Evolutionary conservation across 2,888 invertebrate species (phyloP).

Genomic region (Xestia xanthographa): DNA sequence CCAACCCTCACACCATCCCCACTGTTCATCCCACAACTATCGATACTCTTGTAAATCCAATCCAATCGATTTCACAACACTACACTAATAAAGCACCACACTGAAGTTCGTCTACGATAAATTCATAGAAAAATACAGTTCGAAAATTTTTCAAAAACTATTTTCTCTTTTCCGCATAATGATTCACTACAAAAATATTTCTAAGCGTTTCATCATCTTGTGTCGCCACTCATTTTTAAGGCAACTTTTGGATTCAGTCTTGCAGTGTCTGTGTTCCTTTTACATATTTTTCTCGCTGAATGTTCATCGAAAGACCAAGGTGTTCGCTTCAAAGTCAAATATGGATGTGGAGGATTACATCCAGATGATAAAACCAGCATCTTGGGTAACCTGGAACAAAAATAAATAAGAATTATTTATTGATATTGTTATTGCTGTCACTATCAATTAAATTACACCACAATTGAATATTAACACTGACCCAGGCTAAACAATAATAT

Average conservation of each 20-base stretch:
- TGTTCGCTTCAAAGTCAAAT: slow-evolving; percentile 61
- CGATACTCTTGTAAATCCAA: slow-evolving; percentile 76
- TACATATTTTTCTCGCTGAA: slow-evolving; percentile 72
- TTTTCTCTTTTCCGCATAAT: slow-evolving; percentile 75
- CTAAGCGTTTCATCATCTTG: slow-evolving; percentile 80
- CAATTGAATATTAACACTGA: slow-evolving; percentile 38
- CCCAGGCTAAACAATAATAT: slow-evolving; percentile 28
- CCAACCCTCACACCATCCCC: slow-evolving; percentile 76
- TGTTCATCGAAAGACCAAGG: slow-evolving; percentile 53
- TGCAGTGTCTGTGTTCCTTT: slow-evolving; percentile 68
- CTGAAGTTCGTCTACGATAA: slow-evolving; percentile 69
- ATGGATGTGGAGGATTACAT: slow-evolving; percentile 67
- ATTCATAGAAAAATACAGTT: slow-evolving; percentile 78
- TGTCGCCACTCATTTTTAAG: slow-evolving; percentile 82
- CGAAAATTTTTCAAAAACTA: slow-evolving; percentile 75
- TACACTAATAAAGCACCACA: slow-evolving; percentile 82
- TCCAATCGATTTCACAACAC: slow-evolving; percentile 79
- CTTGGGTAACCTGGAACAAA: slow-evolving; percentile 83
- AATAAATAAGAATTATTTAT: slow-evolving; percentile 45
- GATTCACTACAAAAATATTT: slow-evolving; percentile 75
- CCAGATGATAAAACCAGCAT: slow-evolving; percentile 80
- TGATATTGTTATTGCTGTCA: not conserved
- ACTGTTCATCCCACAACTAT: slow-evolving; percentile 75
- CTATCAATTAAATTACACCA: slow-evolving; percentile 5
- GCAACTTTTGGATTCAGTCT: slow-evolving; percentile 84